A percentile compares a stretch with the other conserved stretches of the same genome.
Conservation (phyloP, 2,888 invertebrate genomes). For the Drosophila cognata region DNA sequence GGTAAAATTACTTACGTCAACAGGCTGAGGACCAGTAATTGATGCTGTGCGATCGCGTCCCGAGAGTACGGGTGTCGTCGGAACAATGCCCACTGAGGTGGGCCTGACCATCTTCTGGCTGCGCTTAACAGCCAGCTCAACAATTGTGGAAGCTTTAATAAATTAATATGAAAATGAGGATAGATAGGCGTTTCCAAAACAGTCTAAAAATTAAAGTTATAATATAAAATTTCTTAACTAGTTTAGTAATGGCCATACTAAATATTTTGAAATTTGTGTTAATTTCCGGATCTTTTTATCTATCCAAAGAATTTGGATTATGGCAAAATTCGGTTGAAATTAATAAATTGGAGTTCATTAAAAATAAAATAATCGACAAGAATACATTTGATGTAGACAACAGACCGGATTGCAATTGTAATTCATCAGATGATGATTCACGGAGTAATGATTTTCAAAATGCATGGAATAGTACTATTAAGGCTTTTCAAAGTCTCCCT, state of each 20-base stretch:
- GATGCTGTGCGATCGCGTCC: slow-evolving; percentile 86
- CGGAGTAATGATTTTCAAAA: slow-evolving; percentile 31
- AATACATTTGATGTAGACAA: background rate
- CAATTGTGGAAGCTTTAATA: slow-evolving; percentile 88
- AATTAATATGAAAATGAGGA: background rate
- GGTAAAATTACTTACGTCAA: slow-evolving; percentile 88
- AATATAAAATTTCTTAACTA: background rate
- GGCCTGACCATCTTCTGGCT: slow-evolving; percentile 86
- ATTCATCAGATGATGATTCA: slow-evolving; percentile 6
- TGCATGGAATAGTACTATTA: slow-evolving; percentile 41
- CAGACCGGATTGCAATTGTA: slow-evolving; percentile 15
- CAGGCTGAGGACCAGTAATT: slow-evolving; percentile 94
- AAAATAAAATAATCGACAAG: background rate
- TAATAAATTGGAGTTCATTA: background rate
- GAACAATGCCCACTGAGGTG: slow-evolving; percentile 84
- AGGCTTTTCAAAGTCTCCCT: slow-evolving; percentile 33
- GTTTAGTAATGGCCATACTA: slow-evolving; percentile 40
- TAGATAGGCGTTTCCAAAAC: slow-evolving; percentile 5
- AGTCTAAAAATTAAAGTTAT: slow-evolving; percentile 20
- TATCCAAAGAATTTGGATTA: slow-evolving; percentile 37
- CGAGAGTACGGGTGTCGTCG: slow-evolving; percentile 87
- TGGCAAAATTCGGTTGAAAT: slow-evolving; percentile 5
- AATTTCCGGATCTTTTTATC: slow-evolving; percentile 40
- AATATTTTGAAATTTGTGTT: slow-evolving; percentile 31
- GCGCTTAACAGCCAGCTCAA: slow-evolving; percentile 89